These are phyloP conservation scores for Hippocampus barbouri DNA, from an alignment of 2,113 vertebrate genomes.

Conservation along the genomic window DNA sequence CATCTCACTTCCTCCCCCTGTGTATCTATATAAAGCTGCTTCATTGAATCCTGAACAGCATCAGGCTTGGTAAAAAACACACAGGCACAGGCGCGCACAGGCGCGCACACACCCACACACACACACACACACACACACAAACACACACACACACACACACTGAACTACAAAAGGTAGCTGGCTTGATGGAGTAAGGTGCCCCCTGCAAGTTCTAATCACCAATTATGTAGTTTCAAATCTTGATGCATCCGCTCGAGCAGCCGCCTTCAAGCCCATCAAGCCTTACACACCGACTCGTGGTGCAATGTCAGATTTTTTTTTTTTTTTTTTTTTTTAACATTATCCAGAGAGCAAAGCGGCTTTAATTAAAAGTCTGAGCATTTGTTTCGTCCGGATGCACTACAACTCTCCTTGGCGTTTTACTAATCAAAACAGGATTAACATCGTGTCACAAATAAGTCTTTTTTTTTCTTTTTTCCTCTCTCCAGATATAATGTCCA, in stretches of 20 bases:
- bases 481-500: not conserved
- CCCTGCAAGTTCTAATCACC: constrained; percentile 40
- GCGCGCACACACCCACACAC: not conserved
- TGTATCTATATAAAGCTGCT: constrained; percentile 66
- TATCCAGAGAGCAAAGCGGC: not conserved
- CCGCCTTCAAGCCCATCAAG: constrained; percentile 5
- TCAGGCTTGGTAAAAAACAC: constrained; percentile 14
- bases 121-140: not conserved
- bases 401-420: not conserved
- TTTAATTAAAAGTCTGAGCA: not conserved
- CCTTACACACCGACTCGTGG: not conserved
- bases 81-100: too few relatives aligned
- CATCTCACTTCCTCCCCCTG: constrained; percentile 52
- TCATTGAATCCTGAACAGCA: constrained; percentile 62
- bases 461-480: not conserved
- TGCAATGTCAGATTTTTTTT: not conserved
- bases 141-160: too few relatives aligned
- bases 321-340: not conserved
- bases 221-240: constrained; percentile 35
- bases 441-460: not conserved
- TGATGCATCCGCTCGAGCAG: not conserved
- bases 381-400: not conserved
- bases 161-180: constrained; percentile 44
- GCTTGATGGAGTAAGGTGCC: constrained; percentile 9
- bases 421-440: not conserved